Conservation (phyloP, 23 tunicate species). For the Ascidia mentula region DNA sequence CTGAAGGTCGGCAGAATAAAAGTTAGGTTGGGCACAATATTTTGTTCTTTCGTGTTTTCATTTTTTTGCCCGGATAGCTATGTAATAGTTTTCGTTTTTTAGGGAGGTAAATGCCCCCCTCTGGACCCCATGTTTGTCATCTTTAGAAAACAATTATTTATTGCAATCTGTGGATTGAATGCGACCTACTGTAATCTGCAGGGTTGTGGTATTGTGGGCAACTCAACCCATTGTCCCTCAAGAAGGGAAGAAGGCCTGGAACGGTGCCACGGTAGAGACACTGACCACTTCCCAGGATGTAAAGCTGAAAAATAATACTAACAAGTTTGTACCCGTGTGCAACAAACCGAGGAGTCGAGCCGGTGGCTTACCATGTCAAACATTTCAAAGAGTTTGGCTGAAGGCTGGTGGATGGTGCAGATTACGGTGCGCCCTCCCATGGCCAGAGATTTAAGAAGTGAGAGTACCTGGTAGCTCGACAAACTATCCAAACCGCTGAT, state of each 20-base stretch:
- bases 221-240: conserved; percentile 75
- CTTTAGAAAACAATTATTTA: too few relatives aligned
- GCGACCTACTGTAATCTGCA: conserved; percentile 85
- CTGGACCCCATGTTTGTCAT: too few relatives aligned
- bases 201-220: conserved; percentile 99
- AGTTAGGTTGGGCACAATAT: too few relatives aligned
- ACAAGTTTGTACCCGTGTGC: not conserved
- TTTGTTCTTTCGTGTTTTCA: too few relatives aligned
- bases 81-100: too few relatives aligned
- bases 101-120: too few relatives aligned
- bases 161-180: not conserved
- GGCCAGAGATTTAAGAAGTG: conserved; percentile 89
- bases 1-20: too few relatives aligned
- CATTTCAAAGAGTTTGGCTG: conserved; percentile 97
- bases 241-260: conserved; percentile 85
- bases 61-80: too few relatives aligned
- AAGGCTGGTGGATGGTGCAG: conserved; percentile 97
- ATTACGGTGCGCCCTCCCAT: conserved; percentile 92
- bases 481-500: conserved; percentile 86
- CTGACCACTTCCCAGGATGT: conserved; percentile 94
- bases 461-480: conserved; percentile 87
- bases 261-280: conserved; percentile 96
- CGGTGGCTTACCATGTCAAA: conserved; percentile 54
- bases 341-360: not conserved
- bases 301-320: conserved; percentile 44